Base-by-base conservation (phyloP, 2,797 vertebrate species). In the Mycteria americana region DNA sequence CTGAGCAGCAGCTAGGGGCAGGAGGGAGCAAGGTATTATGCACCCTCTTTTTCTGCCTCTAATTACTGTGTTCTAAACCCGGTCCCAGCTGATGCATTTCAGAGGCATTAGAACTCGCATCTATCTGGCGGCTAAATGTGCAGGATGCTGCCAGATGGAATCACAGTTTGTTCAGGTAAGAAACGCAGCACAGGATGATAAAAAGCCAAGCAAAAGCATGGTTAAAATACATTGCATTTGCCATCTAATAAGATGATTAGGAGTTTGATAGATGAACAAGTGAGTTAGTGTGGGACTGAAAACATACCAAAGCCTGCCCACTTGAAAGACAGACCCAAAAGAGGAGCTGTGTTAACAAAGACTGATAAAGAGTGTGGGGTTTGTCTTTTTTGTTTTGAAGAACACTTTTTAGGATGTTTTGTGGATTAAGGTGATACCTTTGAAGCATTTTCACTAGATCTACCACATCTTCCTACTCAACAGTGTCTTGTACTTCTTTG, bases 1-100 rank as follows among this genome's bases (percentile, higher is more conserved):
- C 84, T 97, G 92, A 96, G 97, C 46, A 96, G 81, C 91, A 96
- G 92, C 95, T 93, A 91, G 92, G 85, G 76, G 77, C 95, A 97
- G 67, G 78, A 94, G 43, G 50, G 64, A 95, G 85, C n/a, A 37
- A 89, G 72, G 88, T 97, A 97, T 97, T 95, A 96, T 86, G 97
- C 83, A 88, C 90, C 88, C 77, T 93, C 7, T 2, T 97, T 96
- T 98, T 96, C 94, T 89, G 94, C 85, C 75, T 95, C 95, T 96
- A 93, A 97, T 97, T 95, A 95, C 86, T 21, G 25, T 41, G 59
- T 77, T 92, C 88, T 70, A 60, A 96, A 92, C 81, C 62, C 14
- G 3, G 67, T 85, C 89, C 91, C 93, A 97, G 92, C 39, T 75
- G 79, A 95, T 90, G 63, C 46, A 17, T 88, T 93, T 85, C 72